Conservation (phyloP, 1,140 invertebrate species). For the Medauroidea extradentata region DNA sequence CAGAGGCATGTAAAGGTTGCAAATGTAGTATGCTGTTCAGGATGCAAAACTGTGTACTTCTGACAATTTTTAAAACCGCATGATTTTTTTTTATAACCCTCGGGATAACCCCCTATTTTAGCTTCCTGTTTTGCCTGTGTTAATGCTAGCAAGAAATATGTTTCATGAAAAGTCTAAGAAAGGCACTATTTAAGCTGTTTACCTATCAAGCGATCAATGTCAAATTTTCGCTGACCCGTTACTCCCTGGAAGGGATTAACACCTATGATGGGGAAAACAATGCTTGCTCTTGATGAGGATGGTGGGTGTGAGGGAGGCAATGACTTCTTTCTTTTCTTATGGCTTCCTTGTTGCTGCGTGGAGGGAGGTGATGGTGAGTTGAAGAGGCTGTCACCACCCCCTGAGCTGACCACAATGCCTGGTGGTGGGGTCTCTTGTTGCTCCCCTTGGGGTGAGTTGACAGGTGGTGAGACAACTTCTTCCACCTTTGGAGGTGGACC, state of each 20-base stretch:
- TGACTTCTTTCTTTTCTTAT: slow-evolving; percentile 40
- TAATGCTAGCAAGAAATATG: too few relatives aligned
- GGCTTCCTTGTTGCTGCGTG: slow-evolving; percentile 40
- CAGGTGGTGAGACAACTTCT: background rate
- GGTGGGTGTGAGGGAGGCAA: slow-evolving; percentile 60
- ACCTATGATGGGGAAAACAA: slow-evolving; percentile 65
- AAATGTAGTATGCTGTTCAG: too few relatives aligned
- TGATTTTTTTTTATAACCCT: too few relatives aligned
- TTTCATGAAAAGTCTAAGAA: too few relatives aligned
- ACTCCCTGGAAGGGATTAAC: background rate
- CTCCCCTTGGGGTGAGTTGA: background rate
- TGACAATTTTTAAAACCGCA: too few relatives aligned
- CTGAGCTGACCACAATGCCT: slow-evolving; percentile 29
- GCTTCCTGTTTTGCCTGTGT: too few relatives aligned
- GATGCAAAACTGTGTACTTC: too few relatives aligned
- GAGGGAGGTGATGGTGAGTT: slow-evolving; percentile 55
- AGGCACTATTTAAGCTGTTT: too few relatives aligned
- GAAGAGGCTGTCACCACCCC: slow-evolving; percentile 42
- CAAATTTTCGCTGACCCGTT: slow-evolving; percentile 1
- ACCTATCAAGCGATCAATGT: slow-evolving; percentile 1
- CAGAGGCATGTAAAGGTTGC: too few relatives aligned
- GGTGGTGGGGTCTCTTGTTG: background rate
- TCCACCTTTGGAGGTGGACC: background rate
- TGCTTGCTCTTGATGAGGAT: slow-evolving; percentile 65
- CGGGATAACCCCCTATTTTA: too few relatives aligned